Conservation (phyloP, 1,140 invertebrate species). For the Bilobella aurantiaca region DNA sequence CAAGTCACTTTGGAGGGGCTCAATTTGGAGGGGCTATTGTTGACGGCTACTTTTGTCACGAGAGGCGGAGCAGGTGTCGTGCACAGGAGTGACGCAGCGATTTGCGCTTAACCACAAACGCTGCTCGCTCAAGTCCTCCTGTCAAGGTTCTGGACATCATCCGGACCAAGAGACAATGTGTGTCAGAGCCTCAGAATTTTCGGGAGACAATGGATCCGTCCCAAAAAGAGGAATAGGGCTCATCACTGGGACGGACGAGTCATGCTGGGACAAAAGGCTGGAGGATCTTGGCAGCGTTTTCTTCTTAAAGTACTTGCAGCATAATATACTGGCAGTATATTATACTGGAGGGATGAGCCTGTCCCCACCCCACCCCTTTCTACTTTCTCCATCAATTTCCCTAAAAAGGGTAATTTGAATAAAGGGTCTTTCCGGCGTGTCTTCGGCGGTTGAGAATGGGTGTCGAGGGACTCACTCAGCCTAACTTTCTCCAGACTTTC, state of each 20-base stretch:
- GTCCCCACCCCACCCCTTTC: neutral
- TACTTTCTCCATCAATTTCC: constrained; percentile 9
- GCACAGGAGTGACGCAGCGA: constrained; percentile 12
- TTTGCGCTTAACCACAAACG: neutral
- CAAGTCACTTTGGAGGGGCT: constrained; percentile 12
- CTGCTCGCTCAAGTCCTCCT: too few relatives aligned
- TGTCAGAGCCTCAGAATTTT: neutral
- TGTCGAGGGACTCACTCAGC: constrained; percentile 9
- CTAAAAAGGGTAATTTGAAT: constrained; percentile 15
- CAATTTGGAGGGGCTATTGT: constrained; percentile 14
- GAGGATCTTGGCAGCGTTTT: too few relatives aligned
- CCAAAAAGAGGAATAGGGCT: neutral
- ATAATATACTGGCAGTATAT: too few relatives aligned
- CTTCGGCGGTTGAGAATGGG: neutral
- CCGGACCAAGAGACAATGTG: neutral
- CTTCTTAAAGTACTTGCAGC: too few relatives aligned
- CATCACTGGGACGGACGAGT: neutral
- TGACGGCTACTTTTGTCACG: constrained; percentile 15
- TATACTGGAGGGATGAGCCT: too few relatives aligned
- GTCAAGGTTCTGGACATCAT: too few relatives aligned
- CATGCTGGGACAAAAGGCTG: constrained; percentile 10
- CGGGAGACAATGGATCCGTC: constrained; percentile 5
- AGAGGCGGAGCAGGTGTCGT: constrained; percentile 12
- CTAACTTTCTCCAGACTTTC: constrained; percentile 4
- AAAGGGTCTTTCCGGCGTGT: neutral